These are phyloP conservation scores for Ctenodactylus gundi DNA, from an alignment of 2,113 vertebrate species.

Conservation along the genomic window DNA sequence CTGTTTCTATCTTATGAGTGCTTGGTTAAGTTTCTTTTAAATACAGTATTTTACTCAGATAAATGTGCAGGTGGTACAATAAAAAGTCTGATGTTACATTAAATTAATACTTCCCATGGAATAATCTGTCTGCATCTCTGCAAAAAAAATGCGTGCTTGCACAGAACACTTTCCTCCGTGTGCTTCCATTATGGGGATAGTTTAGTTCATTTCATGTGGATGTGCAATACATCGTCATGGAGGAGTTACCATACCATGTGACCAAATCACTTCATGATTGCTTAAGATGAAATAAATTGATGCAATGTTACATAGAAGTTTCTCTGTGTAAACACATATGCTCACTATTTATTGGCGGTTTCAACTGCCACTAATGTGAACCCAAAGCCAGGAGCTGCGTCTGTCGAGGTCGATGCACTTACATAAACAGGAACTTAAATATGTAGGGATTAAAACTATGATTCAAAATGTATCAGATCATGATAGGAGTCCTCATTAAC, in stretches of 20 bases:
- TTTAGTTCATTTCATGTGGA: background rate
- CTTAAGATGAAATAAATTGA: background rate
- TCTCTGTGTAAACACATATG: background rate
- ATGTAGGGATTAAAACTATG: background rate
- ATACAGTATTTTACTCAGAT: background rate
- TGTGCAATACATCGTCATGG: background rate
- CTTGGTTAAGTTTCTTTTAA: background rate
- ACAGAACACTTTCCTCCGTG: background rate
- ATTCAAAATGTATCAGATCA: conserved; percentile 26
- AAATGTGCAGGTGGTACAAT: background rate
- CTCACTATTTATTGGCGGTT: background rate
- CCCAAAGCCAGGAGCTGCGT: background rate
- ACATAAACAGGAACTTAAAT: background rate
- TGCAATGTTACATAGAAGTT: background rate
- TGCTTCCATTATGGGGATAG: background rate
- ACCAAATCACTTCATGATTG: background rate
- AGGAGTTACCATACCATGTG: background rate
- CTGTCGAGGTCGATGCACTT: background rate
- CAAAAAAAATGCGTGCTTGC: background rate
- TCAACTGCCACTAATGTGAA: background rate
- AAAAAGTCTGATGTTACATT: background rate
- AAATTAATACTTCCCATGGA: conserved; percentile 26
- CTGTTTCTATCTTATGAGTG: background rate
- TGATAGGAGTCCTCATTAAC: conserved; percentile 23
- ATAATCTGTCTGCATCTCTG: background rate